Evolutionary conservation across 30 jellyfish, hydroid and myxozoan genomes (phyloP).

Genomic region (Phacellophora camtschatica): DNA sequence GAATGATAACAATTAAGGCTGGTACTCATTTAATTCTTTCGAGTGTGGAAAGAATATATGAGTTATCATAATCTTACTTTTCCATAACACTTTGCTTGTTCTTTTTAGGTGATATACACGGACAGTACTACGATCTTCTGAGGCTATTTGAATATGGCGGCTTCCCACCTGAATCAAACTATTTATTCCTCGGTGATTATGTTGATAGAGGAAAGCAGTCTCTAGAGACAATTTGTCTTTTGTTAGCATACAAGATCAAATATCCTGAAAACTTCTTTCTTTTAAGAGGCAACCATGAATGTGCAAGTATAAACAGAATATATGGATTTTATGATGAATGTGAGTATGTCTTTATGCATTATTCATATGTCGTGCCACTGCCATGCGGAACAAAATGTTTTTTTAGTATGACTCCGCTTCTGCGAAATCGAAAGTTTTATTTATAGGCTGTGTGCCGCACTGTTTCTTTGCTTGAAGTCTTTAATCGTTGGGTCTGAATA

Average conservation of each 20-base stretch:
- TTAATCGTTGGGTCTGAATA: no score
- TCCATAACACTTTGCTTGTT: not conserved
- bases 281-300: slow-evolving; percentile 98
- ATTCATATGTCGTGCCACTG: no score
- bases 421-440: no score
- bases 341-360: slow-evolving; percentile 62
- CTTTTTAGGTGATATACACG: slow-evolving; percentile 96
- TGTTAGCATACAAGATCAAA: slow-evolving; percentile 94
- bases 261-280: slow-evolving; percentile 97
- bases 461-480: no score
- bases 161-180: slow-evolving; percentile 98
- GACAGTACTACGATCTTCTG: slow-evolving; percentile 92
- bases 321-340: slow-evolving; percentile 99
- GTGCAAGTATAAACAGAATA: slow-evolving; percentile 98
- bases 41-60: no score
- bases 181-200: slow-evolving; percentile 97
- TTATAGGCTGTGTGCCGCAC: no score
- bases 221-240: slow-evolving; percentile 88
- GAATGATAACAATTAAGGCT: no score
- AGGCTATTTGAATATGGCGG: slow-evolving; percentile 98
- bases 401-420: no score
- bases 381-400: no score
- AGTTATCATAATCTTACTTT: no score
- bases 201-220: slow-evolving; percentile 99
- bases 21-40: no score